phyloP scores from a whole-genome alignment of 1,140 invertebrate genomes.

The Listronotus oregonensis region DNA sequence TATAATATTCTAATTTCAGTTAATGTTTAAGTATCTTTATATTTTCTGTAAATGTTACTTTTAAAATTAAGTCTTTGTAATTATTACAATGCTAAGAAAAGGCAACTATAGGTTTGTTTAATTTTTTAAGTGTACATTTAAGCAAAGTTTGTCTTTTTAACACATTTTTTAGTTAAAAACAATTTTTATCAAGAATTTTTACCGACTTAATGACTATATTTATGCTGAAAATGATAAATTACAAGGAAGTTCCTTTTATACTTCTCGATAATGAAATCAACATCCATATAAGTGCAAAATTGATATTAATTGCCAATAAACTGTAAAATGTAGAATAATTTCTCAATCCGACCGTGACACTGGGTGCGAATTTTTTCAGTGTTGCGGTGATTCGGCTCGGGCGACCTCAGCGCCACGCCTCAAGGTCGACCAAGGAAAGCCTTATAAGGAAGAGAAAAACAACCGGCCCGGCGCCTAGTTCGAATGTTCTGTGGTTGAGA shows the following conservation, averaged over 20 bases:
- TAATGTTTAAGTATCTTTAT: too few species aligned
- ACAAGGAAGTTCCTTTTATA: conserved; percentile 13
- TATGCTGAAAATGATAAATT: too few species aligned
- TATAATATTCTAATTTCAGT: too few species aligned
- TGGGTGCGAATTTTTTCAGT: conserved; percentile 22
- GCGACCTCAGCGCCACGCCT: conserved; percentile 24
- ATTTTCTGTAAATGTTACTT: too few species aligned
- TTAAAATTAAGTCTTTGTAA: too few species aligned
- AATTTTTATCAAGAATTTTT: too few species aligned
- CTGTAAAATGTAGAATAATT: conserved; percentile 19
- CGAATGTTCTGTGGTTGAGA: conserved; percentile 4
- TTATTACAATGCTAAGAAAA: too few species aligned
- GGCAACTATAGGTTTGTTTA: too few species aligned
- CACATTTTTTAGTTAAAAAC: too few species aligned
- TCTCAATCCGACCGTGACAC: conserved; percentile 27
- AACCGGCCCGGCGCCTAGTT: conserved; percentile 29
- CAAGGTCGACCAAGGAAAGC: conserved; percentile 33
- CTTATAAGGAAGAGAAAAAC: conserved; percentile 30
- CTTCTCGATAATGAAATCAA: background rate
- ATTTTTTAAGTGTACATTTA: too few species aligned
- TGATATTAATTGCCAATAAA: conserved; percentile 30
- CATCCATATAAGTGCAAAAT: conserved; percentile 29
- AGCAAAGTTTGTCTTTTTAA: too few species aligned
- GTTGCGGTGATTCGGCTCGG: conserved; percentile 14
- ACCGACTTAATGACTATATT: too few species aligned